Evolutionary conservation across 2,888 invertebrate genomes (phyloP), one percentile per base, ranked within the genome.

Genomic region (Hypolimnas misippus): DNA sequence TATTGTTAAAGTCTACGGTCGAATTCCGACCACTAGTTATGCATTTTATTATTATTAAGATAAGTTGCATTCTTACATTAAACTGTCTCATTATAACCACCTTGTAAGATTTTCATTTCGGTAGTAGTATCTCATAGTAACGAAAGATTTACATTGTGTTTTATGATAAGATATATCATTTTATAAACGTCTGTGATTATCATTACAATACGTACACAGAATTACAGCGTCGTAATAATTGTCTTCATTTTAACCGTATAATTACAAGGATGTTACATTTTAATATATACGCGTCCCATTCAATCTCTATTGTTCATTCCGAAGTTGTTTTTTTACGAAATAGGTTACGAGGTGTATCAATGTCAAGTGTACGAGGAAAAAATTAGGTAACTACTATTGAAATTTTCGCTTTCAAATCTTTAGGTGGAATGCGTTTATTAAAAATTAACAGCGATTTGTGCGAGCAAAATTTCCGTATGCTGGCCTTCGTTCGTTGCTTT

Each of bases 341-440:
- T 75, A 74, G 75, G 75, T 76, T 72, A 73, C 72, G 59, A 12
- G 69, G 53, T 66, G 56, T 66, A 68, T 73, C 86, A 88, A 86
- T 87, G 86, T 87, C 87, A 87, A 87, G 85, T 81, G 81, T 83
- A 86, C 82, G 79, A 86, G 83, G 84, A 84, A 79, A n/a, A 82
- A 80, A 66, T 65, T 63, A 59, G 61, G 60, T 59, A 56, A 59
- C 50, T 52, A 53, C 31, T 10, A 40, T 17, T 38, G 21, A 16
- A 33, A 53, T 44, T 21, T 16, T 57, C 40, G 57, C 52, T 54
- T 54, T 54, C 35, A 54, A 44, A 42, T 29, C 29, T 52, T 8
- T 14, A 51, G 17, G 31, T 58, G 54, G 50, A 59, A 53, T 50
- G 51, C n/a, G 38, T 57, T 14, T 53, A 35, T 52, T 38, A 56